Conservation (phyloP, 2,113 vertebrate species). For the Lipotes vexillifer region DNA sequence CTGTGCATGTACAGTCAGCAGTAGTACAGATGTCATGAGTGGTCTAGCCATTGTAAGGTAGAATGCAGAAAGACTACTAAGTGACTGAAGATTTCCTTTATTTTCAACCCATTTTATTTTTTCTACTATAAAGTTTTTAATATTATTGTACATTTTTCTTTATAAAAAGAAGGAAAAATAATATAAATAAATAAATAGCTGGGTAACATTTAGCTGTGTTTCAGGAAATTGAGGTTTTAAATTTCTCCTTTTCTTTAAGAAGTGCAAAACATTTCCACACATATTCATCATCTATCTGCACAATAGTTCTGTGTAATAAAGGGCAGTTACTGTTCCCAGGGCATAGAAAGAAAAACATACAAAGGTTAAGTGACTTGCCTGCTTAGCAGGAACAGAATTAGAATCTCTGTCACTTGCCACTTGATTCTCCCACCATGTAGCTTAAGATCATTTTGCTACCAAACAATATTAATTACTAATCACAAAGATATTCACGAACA, state of each 20-base stretch:
- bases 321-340: background rate
- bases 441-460: background rate
- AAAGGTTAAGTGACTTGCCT: slow-evolving; percentile 8
- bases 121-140: background rate
- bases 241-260: slow-evolving; percentile 22
- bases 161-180: background rate
- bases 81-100: background rate
- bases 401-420: background rate
- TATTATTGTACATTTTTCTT: background rate
- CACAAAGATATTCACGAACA: background rate
- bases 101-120: background rate
- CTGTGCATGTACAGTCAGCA: background rate
- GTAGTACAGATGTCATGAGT: background rate
- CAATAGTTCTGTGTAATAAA: background rate
- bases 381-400: slow-evolving; percentile 6
- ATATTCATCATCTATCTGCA: background rate
- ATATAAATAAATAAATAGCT: background rate
- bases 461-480: background rate
- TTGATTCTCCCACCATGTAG: background rate
- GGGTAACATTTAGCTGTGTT: background rate
- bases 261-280: background rate
- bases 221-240: background rate
- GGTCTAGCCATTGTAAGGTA: background rate
- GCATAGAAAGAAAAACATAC: background rate
- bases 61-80: background rate